A percentile compares a stretch with the other conserved stretches of the same genome.
Evolutionary conservation across 2,888 invertebrate species (phyloP).

Genomic region (Aphrophora alni): DNA sequence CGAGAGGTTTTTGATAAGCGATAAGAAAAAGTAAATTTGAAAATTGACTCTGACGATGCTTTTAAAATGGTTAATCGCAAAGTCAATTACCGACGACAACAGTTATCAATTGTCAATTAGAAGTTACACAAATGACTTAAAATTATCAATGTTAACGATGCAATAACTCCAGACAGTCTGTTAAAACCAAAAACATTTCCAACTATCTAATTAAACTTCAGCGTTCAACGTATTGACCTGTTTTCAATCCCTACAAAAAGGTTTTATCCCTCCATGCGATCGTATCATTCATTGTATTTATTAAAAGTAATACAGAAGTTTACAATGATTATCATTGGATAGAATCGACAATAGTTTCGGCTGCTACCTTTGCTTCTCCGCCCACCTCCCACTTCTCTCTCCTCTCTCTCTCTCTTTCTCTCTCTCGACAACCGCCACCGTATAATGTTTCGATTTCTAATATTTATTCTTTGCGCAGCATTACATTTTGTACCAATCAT

Average conservation of each 20-base stretch:
- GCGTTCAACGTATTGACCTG: neutral
- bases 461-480: neutral
- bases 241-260: neutral
- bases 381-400: neutral
- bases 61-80: too few relatives aligned
- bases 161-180: neutral
- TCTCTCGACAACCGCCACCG: neutral
- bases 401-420: neutral
- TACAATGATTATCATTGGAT: constrained; percentile 9
- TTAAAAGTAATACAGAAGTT: neutral
- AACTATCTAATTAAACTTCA: neutral
- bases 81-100: too few relatives aligned
- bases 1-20: too few relatives aligned
- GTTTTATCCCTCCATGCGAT: neutral
- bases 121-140: too few relatives aligned
- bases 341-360: constrained; percentile 3
- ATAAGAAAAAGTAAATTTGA: too few relatives aligned
- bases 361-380: neutral
- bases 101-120: too few relatives aligned
- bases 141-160: too few relatives aligned
- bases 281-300: neutral
- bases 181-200: neutral
- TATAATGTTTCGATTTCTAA: constrained; percentile 6
- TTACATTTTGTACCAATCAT: neutral
- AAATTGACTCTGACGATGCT: too few relatives aligned